These are phyloP conservation scores for Simalia tracyae DNA, from an alignment of 2,797 vertebrate genomes.

Conservation along the genomic window DNA sequence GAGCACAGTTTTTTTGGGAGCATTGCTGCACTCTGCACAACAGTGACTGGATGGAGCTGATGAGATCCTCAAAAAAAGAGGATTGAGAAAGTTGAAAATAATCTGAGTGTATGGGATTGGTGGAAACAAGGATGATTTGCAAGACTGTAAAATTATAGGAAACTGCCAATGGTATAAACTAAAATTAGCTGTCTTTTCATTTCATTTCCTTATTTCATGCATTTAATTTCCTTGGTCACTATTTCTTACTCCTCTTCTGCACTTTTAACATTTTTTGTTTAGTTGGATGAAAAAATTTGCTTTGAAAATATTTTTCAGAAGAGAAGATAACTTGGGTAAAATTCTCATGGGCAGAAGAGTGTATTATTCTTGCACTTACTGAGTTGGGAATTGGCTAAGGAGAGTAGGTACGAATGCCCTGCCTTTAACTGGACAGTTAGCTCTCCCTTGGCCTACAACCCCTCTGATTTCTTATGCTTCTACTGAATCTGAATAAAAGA, in stretches of 20 bases:
- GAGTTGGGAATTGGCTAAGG: not conserved
- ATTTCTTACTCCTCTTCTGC: not conserved
- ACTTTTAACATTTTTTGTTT: not conserved
- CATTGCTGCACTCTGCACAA: too few species aligned
- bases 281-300: not conserved
- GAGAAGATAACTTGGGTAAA: not conserved
- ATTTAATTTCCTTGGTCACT: not conserved
- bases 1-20: too few species aligned
- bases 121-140: not conserved
- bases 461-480: not conserved
- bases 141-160: not conserved
- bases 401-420: not conserved
- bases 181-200: not conserved
- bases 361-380: not conserved
- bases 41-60: not conserved
- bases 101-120: not conserved
- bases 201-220: not conserved
- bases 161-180: not conserved
- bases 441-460: not conserved
- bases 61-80: not conserved
- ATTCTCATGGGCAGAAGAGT: not conserved
- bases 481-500: not conserved
- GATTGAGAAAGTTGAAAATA: not conserved
- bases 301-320: not conserved
- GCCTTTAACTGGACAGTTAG: not conserved